phyloP scores from a whole-genome alignment of 2,888 invertebrate genomes.

The Protodeltote pygarga region DNA sequence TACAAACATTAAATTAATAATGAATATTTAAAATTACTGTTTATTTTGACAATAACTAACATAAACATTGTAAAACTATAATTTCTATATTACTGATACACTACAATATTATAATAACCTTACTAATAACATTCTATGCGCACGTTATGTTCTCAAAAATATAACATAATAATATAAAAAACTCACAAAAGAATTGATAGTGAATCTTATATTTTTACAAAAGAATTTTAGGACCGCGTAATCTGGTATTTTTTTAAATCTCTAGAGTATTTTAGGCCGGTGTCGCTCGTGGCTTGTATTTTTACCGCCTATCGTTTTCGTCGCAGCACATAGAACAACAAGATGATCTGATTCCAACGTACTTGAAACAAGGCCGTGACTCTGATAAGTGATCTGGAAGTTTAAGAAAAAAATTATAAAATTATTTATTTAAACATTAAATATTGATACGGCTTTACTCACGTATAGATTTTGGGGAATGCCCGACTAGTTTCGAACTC shows the following conservation, averaged over 20 bases:
- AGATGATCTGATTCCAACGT: constrained; percentile 40
- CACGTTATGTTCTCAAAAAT: constrained; percentile 23
- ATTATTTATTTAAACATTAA: neutral
- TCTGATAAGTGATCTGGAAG: constrained; percentile 48
- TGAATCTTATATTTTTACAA: neutral
- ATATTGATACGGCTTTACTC: too few species aligned
- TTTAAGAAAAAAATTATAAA: neutral
- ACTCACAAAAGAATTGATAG: neutral
- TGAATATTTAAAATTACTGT: constrained; percentile 5
- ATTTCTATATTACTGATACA: constrained; percentile 27
- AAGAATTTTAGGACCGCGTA: too few species aligned
- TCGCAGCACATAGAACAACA: constrained; percentile 65
- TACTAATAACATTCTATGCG: constrained; percentile 51
- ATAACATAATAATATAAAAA: constrained; percentile 13
- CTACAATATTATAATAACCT: constrained; percentile 25
- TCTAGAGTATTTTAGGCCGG: neutral
- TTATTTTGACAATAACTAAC: constrained; percentile 17
- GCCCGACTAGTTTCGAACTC: too few species aligned
- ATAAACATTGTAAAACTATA: constrained; percentile 16
- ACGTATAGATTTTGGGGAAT: too few species aligned
- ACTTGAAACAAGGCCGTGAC: constrained; percentile 37
- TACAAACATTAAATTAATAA: constrained; percentile 3
- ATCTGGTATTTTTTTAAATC: neutral
- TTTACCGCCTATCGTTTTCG: constrained; percentile 41
- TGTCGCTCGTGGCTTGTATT: neutral